These are phyloP conservation scores for Fulmarus glacialis DNA, from an alignment of 2,113 vertebrate genomes.

Conservation along the genomic window DNA sequence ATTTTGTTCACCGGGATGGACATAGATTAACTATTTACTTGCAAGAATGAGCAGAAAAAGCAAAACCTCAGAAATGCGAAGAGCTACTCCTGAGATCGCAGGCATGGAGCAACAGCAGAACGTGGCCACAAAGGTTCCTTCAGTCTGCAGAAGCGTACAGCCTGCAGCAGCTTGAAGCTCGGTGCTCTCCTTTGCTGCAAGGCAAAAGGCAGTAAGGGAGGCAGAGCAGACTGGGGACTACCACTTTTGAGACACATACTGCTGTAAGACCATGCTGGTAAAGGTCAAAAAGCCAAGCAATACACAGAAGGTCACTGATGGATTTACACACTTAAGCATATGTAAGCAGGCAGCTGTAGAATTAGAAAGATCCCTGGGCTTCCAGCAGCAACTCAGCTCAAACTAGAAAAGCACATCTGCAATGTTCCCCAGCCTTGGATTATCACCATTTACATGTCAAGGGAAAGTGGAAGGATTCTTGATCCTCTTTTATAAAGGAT, in stretches of 20 bases:
- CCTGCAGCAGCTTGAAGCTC: not conserved
- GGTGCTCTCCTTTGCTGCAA: not conserved
- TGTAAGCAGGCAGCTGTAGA: not conserved
- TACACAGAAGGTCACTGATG: too few species aligned
- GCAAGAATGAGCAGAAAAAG: not conserved
- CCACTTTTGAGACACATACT: not conserved
- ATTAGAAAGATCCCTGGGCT: not conserved
- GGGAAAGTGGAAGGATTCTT: not conserved
- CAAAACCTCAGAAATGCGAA: not conserved
- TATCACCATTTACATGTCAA: not conserved
- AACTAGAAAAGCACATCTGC: not conserved
- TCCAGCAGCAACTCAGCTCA: not conserved
- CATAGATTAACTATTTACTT: not conserved
- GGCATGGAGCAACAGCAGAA: not conserved
- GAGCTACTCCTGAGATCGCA: fast-evolving
- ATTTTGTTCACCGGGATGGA: not conserved
- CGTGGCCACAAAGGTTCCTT: fast-evolving
- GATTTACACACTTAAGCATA: not conserved
- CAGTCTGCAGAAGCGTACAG: too few species aligned
- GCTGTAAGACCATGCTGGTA: too few species aligned
- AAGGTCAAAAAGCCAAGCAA: not conserved
- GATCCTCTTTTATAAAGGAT: not conserved
- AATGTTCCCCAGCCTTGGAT: not conserved
- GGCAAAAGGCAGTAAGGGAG: too few species aligned
- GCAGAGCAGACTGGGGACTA: not conserved